These are phyloP conservation scores for Spodoptera picta DNA, from an alignment of 2,888 invertebrate genomes.

Conservation along the genomic window DNA sequence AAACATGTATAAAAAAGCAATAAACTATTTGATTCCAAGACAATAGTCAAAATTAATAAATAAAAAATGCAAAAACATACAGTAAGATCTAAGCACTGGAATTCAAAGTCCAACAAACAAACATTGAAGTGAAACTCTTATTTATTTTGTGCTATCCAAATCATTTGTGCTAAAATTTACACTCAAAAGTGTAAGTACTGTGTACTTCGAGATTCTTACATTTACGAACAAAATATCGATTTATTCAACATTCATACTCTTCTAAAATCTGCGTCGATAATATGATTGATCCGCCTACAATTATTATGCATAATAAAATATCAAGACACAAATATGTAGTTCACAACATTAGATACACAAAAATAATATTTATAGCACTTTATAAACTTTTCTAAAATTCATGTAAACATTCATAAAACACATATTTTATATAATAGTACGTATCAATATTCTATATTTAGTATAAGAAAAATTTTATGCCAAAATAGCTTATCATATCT, in stretches of 20 bases:
- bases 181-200: neutral
- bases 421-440: constrained; percentile 10
- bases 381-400: constrained; percentile 59
- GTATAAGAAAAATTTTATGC: constrained; percentile 39
- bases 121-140: neutral
- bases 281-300: constrained; percentile 1
- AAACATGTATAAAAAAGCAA: constrained; percentile 6
- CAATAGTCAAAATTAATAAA: neutral
- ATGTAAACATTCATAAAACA: constrained; percentile 55
- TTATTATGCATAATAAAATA: constrained; percentile 8
- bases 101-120: too few species aligned
- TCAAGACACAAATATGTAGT: constrained; percentile 13
- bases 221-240: constrained; percentile 4
- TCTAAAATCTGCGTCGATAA: neutral
- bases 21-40: constrained; percentile 7
- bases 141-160: constrained; percentile 3
- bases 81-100: neutral
- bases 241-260: too few species aligned
- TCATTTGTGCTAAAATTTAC: neutral
- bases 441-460: constrained; percentile 23
- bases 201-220: constrained; percentile 2
- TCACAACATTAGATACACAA: constrained; percentile 24
- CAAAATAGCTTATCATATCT: constrained; percentile 17
- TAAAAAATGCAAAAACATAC: neutral
- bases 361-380: constrained; percentile 34